These are phyloP conservation scores for Aphelenchoides besseyi DNA, from an alignment of 1,140 invertebrate genomes.

Conservation along the genomic window DNA sequence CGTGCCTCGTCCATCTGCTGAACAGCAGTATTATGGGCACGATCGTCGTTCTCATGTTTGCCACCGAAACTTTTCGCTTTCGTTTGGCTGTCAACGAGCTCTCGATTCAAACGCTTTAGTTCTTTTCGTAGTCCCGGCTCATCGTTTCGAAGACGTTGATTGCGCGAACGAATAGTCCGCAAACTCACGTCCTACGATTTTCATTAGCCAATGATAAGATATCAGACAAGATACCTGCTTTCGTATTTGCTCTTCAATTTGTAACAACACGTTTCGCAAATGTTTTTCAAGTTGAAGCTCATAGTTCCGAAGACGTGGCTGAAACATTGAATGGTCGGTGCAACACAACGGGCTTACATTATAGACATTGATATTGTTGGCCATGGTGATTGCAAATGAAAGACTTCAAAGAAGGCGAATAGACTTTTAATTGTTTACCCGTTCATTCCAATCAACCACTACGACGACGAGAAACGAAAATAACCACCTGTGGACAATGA, in stretches of 20 bases:
- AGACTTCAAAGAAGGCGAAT: background rate
- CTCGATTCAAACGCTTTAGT: background rate
- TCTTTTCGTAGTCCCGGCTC: background rate
- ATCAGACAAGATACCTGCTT: background rate
- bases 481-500: background rate
- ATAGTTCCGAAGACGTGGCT: slow-evolving; percentile 18
- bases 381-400: background rate
- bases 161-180: background rate
- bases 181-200: background rate
- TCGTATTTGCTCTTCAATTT: slow-evolving; percentile 17
- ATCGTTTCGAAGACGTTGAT: slow-evolving; percentile 5
- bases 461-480: background rate
- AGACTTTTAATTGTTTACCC: background rate
- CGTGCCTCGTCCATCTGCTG: background rate
- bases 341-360: background rate
- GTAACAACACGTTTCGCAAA: slow-evolving; percentile 4
- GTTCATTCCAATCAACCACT: background rate
- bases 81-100: background rate
- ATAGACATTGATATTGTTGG: background rate
- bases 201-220: background rate
- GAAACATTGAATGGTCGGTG: background rate
- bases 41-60: background rate
- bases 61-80: background rate
- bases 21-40: background rate
- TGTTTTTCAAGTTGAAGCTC: slow-evolving; percentile 9